Evolutionary conservation across 2,888 invertebrate species (phyloP).

Genomic region (Erynnis tages): DNA sequence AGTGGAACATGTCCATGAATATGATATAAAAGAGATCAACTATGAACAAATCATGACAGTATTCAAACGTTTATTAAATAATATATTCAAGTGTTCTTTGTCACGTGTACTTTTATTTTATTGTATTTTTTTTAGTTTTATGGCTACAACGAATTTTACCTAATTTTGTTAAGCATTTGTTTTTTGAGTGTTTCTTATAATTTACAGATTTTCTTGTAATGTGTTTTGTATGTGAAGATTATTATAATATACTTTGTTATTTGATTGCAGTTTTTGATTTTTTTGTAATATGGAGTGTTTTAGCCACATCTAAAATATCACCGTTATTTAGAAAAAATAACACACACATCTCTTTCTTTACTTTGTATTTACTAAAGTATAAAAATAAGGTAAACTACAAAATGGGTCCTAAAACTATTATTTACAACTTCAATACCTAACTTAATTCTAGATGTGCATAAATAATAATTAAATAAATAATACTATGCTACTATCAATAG

Average conservation of each 20-base stretch:
- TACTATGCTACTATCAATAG: not conserved
- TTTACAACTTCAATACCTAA: constrained; percentile 9
- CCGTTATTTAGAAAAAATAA: too few species aligned
- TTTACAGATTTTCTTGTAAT: constrained; percentile 8
- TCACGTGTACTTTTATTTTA: constrained; percentile 1
- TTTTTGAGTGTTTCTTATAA: constrained; percentile 14
- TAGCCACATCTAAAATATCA: too few species aligned
- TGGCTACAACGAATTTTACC: constrained; percentile 27
- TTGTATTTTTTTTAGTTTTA: constrained; percentile 10
- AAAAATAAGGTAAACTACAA: constrained; percentile 12
- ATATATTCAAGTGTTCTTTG: constrained; percentile 1
- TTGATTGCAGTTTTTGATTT: constrained; percentile 1
- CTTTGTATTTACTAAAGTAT: constrained; percentile 13
- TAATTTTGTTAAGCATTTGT: constrained; percentile 21
- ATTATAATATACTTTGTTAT: constrained; percentile 19
- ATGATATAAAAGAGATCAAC: constrained; percentile 7
- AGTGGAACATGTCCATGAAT: too few species aligned
- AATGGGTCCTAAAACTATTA: constrained; percentile 7
- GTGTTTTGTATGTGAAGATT: constrained; percentile 11
- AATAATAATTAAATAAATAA: constrained; percentile 21
- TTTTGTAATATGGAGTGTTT: too few species aligned
- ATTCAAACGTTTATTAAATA: constrained; percentile 24
- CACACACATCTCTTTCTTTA: not conserved
- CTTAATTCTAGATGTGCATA: constrained; percentile 8
- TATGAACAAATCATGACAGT: constrained; percentile 39